phyloP scores from a whole-genome alignment of 2,797 vertebrate genomes.

The Delichon dasypus region DNA sequence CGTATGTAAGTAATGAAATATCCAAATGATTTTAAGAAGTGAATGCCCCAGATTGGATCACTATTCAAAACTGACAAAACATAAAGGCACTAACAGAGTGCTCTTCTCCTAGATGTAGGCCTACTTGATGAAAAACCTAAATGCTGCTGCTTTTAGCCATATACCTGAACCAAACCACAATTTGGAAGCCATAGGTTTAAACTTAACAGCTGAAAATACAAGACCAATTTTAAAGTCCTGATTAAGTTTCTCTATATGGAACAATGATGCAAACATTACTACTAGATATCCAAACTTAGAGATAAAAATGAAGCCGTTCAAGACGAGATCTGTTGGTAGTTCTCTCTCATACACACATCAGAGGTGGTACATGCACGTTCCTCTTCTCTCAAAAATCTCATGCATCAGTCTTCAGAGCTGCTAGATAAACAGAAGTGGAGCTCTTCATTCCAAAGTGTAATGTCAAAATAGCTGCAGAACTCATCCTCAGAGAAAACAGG shows the following conservation, averaged over 20 bases:
- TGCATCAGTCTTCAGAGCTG: neutral
- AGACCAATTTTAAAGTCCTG: neutral
- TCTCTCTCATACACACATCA: neutral
- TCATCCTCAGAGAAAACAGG: neutral
- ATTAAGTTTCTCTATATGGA: neutral
- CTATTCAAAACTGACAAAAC: constrained; percentile 29
- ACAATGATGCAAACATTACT: neutral
- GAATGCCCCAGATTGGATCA: neutral
- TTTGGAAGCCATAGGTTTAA: neutral
- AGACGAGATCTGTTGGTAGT: neutral
- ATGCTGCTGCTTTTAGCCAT: neutral
- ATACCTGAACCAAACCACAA: neutral
- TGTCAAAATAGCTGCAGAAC: neutral
- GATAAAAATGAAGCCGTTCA: neutral
- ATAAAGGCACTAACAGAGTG: constrained; percentile 12
- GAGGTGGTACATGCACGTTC: neutral
- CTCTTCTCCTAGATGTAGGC: neutral
- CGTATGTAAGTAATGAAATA: constrained; percentile 27
- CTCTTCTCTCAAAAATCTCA: neutral
- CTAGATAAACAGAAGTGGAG: neutral
- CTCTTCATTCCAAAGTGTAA: neutral
- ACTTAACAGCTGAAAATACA: neutral
- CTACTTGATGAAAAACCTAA: neutral
- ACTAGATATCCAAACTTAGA: neutral
- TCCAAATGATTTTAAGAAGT: neutral